Evolutionary conservation across 2,888 invertebrate species (phyloP), one percentile per base, ranked within the genome.

Genomic region (Mythimna impura): DNA sequence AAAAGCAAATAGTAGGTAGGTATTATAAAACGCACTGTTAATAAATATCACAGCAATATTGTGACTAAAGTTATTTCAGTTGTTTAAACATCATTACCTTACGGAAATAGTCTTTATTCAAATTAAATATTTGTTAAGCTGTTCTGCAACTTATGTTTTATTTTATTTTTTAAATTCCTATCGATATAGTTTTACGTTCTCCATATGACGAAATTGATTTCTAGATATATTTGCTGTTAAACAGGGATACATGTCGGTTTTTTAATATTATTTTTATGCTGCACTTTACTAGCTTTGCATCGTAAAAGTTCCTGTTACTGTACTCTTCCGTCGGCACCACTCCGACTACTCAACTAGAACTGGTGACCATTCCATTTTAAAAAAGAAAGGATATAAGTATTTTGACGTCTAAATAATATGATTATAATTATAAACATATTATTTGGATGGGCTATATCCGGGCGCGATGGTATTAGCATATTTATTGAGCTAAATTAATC

Each of bases 221-320:
- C n/a, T n/a, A 17, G 36, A 60, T 36, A 50, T 36, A n/a, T 20
- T 54, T 52, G 12, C 7, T 40, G 22, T 54, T 12, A 36, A 57
- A 66, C 43, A 66, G 66, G 22, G 30, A 54, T 22, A 54, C 22
- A 34, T 12, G 34, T 55, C 40, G 58, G 20, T 36, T 68, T 67
- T 68, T 67, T 72, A 62, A 47, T 61, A 52, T 54, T 67, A 61
- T 57, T 68, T 58, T 60, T 60, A 61, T 67, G 17, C 9, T 57
- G 43, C 64, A 57, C 62, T 73, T 58, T 36, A 63, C 47, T 22
- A 20, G 52, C 54, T 50, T 70, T 57, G 30, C n/a, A 69, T 63
- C 52, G 52, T 78, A 68, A 78, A 68, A 70, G 25, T 43, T 60
- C 58, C 40, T 64, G 58, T 40, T 36, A 78, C 64, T 66, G 69